These are phyloP conservation scores for Noturus placidus DNA, from an alignment of 2,113 vertebrate genomes.

Conservation along the genomic window DNA sequence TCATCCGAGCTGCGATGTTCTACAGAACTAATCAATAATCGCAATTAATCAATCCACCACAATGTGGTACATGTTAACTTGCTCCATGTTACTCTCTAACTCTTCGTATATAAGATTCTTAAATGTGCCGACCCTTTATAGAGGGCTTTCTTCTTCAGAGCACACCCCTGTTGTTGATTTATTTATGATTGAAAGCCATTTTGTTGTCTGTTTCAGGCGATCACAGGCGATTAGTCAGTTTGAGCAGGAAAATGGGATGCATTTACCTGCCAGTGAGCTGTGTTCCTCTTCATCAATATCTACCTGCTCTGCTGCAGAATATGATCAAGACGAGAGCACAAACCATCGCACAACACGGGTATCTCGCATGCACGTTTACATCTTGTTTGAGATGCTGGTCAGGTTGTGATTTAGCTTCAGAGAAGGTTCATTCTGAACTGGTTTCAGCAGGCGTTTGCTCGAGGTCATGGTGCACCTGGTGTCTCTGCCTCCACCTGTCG, in stretches of 20 bases:
- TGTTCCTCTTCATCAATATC: constrained; percentile 13
- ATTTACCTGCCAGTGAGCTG: background rate
- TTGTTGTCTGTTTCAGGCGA: constrained; percentile 35
- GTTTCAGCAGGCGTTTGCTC: background rate
- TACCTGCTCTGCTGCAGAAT: constrained; percentile 19
- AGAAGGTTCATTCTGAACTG: background rate
- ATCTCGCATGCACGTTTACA: background rate
- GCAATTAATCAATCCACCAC: background rate
- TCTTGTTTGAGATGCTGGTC: background rate
- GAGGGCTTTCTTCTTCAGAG: background rate
- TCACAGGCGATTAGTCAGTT: constrained; percentile 36
- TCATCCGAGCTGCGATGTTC: background rate
- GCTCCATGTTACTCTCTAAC: background rate
- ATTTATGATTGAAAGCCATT: background rate
- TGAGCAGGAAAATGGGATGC: constrained; percentile 22
- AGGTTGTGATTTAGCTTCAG: background rate
- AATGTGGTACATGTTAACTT: background rate
- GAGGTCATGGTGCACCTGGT: constrained; percentile 8
- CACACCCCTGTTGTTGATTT: background rate
- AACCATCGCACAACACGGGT: constrained; percentile 31
- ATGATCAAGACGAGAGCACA: constrained; percentile 4
- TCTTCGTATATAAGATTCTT: background rate
- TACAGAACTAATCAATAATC: background rate
- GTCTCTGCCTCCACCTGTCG: constrained; percentile 36
- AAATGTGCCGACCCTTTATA: background rate